These are phyloP conservation scores for Meriones psammophilus DNA, from an alignment of 2,797 vertebrate genomes.

Conservation along the genomic window DNA sequence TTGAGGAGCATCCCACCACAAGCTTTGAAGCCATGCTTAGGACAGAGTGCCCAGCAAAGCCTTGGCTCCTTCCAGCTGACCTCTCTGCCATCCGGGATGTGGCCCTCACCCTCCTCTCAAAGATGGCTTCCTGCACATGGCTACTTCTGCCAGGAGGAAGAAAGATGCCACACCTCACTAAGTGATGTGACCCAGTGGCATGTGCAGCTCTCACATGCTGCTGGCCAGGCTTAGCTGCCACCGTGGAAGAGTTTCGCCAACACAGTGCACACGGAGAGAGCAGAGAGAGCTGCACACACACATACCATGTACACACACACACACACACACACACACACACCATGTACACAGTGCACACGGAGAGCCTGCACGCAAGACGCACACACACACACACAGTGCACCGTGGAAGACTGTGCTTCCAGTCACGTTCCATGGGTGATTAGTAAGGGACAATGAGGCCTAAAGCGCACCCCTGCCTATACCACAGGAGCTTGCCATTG, in stretches of 20 bases:
- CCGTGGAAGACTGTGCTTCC: no score
- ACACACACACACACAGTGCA: no score
- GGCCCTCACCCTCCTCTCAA: background rate
- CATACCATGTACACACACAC: no score
- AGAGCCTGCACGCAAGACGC: no score
- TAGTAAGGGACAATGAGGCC: no score
- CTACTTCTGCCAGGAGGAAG: background rate
- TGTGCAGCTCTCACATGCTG: background rate
- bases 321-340: no score
- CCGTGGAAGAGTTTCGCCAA: background rate
- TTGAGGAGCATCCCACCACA: accelerated
- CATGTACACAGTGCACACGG: no score
- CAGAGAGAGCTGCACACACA: no score
- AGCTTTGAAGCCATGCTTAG: background rate
- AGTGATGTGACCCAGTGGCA: background rate
- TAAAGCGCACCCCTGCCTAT: no score
- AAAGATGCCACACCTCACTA: background rate
- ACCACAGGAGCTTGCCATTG: no score
- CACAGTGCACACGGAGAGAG: no score
- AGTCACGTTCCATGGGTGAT: no score
- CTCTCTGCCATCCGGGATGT: background rate
- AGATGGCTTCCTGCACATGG: background rate
- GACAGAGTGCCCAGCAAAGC: background rate
- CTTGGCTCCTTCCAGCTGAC: background rate
- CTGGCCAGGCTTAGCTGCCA: background rate